Evolutionary conservation across 92 coral and sea anemone genomes (phyloP), one percentile per base, ranked within the genome.

Genomic region (Isaurus tuberculatus): DNA sequence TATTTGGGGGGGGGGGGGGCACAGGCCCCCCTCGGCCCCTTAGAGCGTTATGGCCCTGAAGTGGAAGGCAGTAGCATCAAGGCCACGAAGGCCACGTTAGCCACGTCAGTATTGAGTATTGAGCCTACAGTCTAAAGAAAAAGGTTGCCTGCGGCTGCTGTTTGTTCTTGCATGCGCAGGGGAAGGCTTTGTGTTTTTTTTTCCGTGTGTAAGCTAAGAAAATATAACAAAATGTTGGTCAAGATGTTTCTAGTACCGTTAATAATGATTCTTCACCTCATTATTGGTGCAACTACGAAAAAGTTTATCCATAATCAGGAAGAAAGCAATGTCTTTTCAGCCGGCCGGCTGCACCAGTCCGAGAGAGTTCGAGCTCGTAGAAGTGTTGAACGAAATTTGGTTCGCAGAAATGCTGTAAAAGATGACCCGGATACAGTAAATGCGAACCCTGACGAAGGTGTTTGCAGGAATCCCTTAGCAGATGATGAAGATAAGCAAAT

Each of bases 341-440:
- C 34, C n/a, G 27, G 61, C 36, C 27, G 58, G n/a, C 30, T 27
- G 14, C 60, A 72, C 3, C 22, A 27, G 33, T 23, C 36, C 36
- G 55, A 49, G 25, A 72, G 36, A 11, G 32, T 19, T 72, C 61
- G 78, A 33, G 6, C 30, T 28, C 77, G 77, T 2, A 44, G 78
- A 72, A 46, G 60, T 44, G 58, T 46, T 48, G 6, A 25, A 43
- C 26, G 34, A 9, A 49, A 72, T 8, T 43, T 48, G 9, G 10
- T 30, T 28, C 51, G 72, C 23, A 31, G 72, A 19, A 67, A 34
- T 42, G 32, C 20, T 15, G 25, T 26, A 1, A 17, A 31, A 26
- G 78, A 72, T 13, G 78, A 72, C 32, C 78, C 78, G 1, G 36
- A 72, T 3, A 10, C 78, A 8, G 78, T 72, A 8, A 72, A 72